Evolutionary conservation across 2,113 vertebrate genomes (phyloP).

Genomic region (Lepus timidus): DNA sequence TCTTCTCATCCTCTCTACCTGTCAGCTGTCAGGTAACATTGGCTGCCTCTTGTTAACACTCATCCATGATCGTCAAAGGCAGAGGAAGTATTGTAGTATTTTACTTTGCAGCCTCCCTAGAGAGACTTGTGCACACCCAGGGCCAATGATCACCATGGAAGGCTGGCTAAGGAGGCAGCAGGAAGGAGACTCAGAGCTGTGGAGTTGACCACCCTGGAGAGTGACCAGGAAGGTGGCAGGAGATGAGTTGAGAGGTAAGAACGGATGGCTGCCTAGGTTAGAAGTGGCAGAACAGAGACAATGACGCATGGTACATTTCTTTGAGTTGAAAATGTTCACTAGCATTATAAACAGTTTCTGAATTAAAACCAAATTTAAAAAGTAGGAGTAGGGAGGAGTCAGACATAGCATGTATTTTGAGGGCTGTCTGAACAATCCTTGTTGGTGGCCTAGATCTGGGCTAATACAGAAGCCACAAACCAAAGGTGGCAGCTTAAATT

Average conservation of each 20-base stretch:
- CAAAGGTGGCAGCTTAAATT: not conserved
- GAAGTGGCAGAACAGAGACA: not conserved
- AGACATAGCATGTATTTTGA: not conserved
- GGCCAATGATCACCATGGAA: not conserved
- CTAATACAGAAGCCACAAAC: not conserved
- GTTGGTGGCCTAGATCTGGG: not conserved
- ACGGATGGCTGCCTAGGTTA: not conserved
- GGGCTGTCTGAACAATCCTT: not conserved
- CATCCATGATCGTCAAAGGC: not conserved
- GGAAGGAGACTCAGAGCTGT: not conserved
- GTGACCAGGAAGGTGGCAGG: too few relatives aligned
- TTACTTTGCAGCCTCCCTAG: constrained; percentile 11
- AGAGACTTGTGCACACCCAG: not conserved
- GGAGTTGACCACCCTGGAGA: not conserved
- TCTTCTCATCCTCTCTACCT: not conserved
- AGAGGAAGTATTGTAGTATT: not conserved
- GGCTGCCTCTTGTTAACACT: not conserved
- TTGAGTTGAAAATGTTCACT: not conserved
- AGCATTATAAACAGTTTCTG: not conserved
- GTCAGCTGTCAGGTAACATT: not conserved
- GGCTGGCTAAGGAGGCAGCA: not conserved
- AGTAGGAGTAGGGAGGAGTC: not conserved
- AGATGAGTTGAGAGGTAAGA: not conserved
- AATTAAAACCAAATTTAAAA: not conserved
- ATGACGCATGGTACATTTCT: not conserved